Evolutionary conservation across 2,888 invertebrate species (phyloP).

Genomic region (Diadegma fenestrale): DNA sequence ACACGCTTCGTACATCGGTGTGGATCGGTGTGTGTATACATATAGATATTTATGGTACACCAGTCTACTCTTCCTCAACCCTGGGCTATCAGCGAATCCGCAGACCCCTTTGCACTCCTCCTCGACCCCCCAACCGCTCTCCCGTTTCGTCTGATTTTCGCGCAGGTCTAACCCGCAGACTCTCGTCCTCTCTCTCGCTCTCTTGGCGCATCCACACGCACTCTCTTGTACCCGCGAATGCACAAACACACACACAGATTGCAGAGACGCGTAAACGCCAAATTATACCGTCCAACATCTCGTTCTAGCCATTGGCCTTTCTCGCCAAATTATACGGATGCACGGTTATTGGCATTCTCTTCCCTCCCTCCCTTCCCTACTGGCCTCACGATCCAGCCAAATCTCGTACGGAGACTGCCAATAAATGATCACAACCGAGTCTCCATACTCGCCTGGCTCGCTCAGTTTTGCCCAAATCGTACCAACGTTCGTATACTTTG

Average conservation of each 20-base stretch:
- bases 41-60: conserved; percentile 53
- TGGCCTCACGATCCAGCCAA: background rate
- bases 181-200: conserved; percentile 67
- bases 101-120: conserved; percentile 75
- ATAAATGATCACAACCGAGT: conserved; percentile 23
- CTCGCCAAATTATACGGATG: background rate
- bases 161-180: conserved; percentile 69
- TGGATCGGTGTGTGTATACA: conserved; percentile 3
- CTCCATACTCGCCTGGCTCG: background rate
- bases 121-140: conserved; percentile 45
- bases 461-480: background rate
- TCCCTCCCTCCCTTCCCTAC: background rate
- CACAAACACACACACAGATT: background rate
- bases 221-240: conserved; percentile 18
- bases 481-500: background rate
- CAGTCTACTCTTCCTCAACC: conserved; percentile 61
- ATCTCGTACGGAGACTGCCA: conserved; percentile 32
- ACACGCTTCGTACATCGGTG: background rate
- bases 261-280: conserved; percentile 3
- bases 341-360: conserved; percentile 35
- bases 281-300: conserved; percentile 27
- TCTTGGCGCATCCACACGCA: conserved; percentile 59
- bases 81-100: conserved; percentile 71
- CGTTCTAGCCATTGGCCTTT: conserved; percentile 48
- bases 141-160: conserved; percentile 65